These are phyloP conservation scores for Myxocyprinus asiaticus DNA, from an alignment of 2,113 vertebrate genomes.

Conservation along the genomic window DNA sequence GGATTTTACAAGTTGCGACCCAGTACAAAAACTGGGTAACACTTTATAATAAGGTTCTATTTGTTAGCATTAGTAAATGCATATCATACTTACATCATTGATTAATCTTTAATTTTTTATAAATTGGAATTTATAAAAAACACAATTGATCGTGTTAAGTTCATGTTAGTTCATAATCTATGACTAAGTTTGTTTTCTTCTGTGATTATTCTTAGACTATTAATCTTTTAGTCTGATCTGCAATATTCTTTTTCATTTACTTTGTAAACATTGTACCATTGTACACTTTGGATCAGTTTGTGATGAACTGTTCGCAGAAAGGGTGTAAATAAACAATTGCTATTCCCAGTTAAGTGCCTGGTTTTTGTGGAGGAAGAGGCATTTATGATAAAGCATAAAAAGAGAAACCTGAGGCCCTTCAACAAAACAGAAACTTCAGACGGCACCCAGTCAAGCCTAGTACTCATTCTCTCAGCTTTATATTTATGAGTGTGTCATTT, in stretches of 20 bases:
- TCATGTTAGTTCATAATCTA: too few species aligned
- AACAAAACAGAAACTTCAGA: too few species aligned
- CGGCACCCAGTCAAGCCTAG: background rate
- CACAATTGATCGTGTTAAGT: too few species aligned
- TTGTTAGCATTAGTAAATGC: too few species aligned
- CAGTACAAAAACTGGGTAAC: too few species aligned
- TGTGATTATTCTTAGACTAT: too few species aligned
- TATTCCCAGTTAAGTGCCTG: background rate
- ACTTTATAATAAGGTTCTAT: too few species aligned
- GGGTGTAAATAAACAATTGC: background rate
- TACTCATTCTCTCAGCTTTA: background rate
- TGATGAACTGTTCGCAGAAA: background rate
- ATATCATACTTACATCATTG: too few species aligned
- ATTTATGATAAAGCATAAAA: conserved; percentile 7
- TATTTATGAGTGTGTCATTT: background rate
- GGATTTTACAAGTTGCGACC: too few species aligned
- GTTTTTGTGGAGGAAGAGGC: background rate
- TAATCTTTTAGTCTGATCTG: background rate
- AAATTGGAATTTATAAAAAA: too few species aligned
- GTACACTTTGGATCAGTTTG: background rate
- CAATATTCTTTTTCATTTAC: background rate
- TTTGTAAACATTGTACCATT: background rate
- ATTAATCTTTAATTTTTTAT: too few species aligned
- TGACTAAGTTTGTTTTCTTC: too few species aligned
- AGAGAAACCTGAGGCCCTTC: background rate